Conservation (phyloP, 2,113 vertebrate genomes). For the Neogobius melanostomus region DNA sequence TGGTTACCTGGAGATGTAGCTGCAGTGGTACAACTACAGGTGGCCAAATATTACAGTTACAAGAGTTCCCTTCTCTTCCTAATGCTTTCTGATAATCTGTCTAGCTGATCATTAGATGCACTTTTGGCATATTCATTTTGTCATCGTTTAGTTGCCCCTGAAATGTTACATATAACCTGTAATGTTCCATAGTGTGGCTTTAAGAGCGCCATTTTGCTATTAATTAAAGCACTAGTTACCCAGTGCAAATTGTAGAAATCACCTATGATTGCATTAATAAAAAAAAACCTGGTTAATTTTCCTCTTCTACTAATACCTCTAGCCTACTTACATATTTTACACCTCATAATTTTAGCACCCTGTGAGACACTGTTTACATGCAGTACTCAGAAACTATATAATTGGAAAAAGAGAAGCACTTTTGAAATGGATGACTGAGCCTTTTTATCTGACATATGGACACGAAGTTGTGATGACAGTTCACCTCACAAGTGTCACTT, state of each 20-base stretch:
- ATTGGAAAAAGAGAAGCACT: constrained; percentile 50
- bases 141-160: no score
- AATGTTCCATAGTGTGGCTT: no score
- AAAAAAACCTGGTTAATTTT: background rate
- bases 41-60: no score
- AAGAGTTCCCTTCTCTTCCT: no score
- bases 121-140: no score
- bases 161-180: no score
- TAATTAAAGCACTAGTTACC: background rate
- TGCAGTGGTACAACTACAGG: no score
- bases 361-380: constrained; percentile 1
- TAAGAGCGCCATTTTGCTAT: no score
- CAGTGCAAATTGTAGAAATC: background rate
- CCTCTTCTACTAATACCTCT: background rate
- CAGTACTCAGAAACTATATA: constrained; percentile 9
- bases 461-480: constrained; percentile 40
- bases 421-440: constrained; percentile 53
- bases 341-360: background rate
- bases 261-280: background rate
- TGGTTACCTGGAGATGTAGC: no score
- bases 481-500: constrained; percentile 57
- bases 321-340: background rate
- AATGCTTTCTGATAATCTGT: no score
- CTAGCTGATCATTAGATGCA: no score
- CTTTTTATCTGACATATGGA: constrained; percentile 47